phyloP scores from a whole-genome alignment of 2,113 vertebrate genomes.

The Hiodon tergisus region DNA sequence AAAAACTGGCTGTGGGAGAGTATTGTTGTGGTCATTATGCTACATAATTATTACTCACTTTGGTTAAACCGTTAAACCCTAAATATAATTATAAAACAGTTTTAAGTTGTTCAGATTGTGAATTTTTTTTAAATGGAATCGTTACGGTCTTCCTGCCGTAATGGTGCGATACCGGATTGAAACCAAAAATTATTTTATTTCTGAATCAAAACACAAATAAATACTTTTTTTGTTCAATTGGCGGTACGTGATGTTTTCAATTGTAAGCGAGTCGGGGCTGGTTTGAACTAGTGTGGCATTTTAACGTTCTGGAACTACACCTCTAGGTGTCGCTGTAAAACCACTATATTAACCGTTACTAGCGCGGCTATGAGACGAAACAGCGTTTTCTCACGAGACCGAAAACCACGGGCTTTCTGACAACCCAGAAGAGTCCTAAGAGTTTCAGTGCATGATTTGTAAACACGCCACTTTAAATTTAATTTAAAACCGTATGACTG shows the following conservation, averaged over 20 bases:
- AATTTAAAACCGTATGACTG: constrained; percentile 15
- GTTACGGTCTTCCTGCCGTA: too few species aligned
- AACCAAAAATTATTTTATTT: too few species aligned
- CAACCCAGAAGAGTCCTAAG: neutral
- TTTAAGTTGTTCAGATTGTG: too few species aligned
- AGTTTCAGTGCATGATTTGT: neutral
- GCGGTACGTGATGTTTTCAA: too few species aligned
- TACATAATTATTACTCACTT: too few species aligned
- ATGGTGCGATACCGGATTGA: too few species aligned
- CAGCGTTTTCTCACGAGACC: neutral
- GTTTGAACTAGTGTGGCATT: neutral
- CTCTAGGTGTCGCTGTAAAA: constrained; percentile 9
- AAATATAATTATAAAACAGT: too few species aligned
- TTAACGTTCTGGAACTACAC: neutral
- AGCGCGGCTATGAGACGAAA: neutral
- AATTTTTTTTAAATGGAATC: too few species aligned
- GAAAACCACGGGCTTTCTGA: neutral
- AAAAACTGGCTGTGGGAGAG: too few species aligned
- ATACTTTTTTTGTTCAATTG: neutral
- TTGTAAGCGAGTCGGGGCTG: too few species aligned
- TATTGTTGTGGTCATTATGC: too few species aligned
- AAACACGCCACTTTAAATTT: neutral
- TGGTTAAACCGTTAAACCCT: too few species aligned
- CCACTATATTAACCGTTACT: neutral
- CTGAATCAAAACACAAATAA: neutral